Evolutionary conservation across 2,113 vertebrate species (phyloP), one percentile per base, ranked within the genome.

Genomic region (Malurus alboscapulatus): DNA sequence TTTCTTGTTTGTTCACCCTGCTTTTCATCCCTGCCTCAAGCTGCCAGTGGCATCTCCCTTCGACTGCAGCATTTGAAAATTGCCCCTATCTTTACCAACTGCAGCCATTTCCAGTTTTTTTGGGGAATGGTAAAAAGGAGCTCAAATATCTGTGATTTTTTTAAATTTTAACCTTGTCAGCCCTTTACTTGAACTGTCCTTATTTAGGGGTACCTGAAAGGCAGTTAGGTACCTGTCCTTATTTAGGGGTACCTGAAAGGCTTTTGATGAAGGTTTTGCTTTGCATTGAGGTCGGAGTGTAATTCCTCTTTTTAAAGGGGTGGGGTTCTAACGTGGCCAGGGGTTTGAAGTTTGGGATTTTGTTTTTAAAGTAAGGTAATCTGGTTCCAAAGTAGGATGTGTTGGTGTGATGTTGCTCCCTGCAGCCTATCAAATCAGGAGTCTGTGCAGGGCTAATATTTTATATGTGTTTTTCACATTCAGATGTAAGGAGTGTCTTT

Each of bases 291-390:
- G 14, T 53, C 6, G 20, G 25, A 45, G 4, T 7, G 10, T 26
- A 20, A 32, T 47, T 91, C 26, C 22, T 77, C 26, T 24, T 26
- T 15, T 6, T 61, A 20, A 45, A 38, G 16, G 38, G 24, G 10
- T 1, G 0, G 21, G 1, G 7, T 59, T 84, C 7, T 86, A 5
- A 20, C 1, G 0, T n/a, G 44, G 24, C 14, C 25, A 53, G 10
- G 14, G 2, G 3, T 50, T 62, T 58, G 51, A 77, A 13, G 14
- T 34, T 74, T 10, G 5, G 7, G 4, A 1, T 0, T 45, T 48
- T 11, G 45, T 61, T 74, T 44, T 16, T 0, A 3, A 55, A 66
- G 9, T 34, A 26, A 21, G 24, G 25, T 22, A 54, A 27, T 19
- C 6, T 32, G 17, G 14, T 71, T 79, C 18, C 19, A 14, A 21